These are phyloP conservation scores for Tetropium fuscum DNA, from an alignment of 2,888 invertebrate species.

Conservation along the genomic window DNA sequence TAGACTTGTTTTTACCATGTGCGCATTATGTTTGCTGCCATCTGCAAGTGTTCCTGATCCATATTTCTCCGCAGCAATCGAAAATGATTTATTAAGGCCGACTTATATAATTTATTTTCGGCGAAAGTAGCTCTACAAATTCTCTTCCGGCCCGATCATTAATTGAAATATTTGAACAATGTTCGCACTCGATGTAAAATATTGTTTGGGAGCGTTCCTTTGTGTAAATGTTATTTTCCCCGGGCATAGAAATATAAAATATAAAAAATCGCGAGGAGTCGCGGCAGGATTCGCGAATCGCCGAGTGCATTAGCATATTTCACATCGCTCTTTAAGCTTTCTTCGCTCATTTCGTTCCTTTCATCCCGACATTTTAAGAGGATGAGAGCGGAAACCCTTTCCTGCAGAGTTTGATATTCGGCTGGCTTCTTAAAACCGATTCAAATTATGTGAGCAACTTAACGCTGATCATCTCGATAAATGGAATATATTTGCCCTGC, in stretches of 20 bases:
- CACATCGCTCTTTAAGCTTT: conserved; percentile 29
- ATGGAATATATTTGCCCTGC: too few species aligned
- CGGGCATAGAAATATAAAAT: conserved; percentile 16
- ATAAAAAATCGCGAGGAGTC: conserved; percentile 25
- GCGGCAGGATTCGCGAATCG: conserved; percentile 17
- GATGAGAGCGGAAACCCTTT: conserved; percentile 18
- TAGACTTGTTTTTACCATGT: too few species aligned
- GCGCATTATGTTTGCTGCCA: too few species aligned
- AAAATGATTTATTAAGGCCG: neutral
- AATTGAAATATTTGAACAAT: conserved; percentile 7
- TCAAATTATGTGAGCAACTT: neutral
- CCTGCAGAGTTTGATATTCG: conserved; percentile 10
- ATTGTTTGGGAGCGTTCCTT: conserved; percentile 13
- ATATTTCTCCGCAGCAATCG: neutral
- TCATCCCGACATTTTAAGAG: conserved; percentile 24
- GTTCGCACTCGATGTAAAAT: conserved; percentile 13
- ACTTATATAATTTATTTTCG: neutral
- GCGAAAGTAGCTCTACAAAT: neutral
- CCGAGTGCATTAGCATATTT: conserved; percentile 28
- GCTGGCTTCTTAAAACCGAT: conserved; percentile 9
- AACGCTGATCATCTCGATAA: neutral
- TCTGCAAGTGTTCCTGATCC: neutral
- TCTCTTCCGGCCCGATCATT: conserved; percentile 3
- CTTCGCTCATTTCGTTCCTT: conserved; percentile 27
- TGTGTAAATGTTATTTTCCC: conserved; percentile 24